Evolutionary conservation across 1,140 invertebrate genomes (phyloP).

Genomic region (Bombus huntii): DNA sequence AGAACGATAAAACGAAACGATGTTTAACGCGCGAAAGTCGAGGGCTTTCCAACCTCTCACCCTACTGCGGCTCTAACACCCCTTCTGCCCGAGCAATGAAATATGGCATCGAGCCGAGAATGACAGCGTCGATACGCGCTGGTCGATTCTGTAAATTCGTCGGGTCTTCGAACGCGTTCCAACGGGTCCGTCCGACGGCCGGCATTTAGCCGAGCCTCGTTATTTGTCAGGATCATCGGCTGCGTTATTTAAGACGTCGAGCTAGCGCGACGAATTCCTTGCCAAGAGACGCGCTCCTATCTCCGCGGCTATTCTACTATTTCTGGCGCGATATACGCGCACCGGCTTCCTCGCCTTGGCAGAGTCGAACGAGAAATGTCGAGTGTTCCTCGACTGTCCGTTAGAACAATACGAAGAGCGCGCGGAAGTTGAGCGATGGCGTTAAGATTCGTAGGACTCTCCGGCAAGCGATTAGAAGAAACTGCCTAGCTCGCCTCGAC

Average conservation of each 20-base stretch:
- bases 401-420: background rate
- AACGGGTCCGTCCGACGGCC: slow-evolving; percentile 32
- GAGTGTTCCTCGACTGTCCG: background rate
- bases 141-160: background rate
- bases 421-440: background rate
- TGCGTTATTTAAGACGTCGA: slow-evolving; percentile 31
- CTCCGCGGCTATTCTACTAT: slow-evolving; percentile 41
- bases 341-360: background rate
- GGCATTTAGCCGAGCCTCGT: slow-evolving; percentile 22
- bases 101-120: slow-evolving; percentile 7
- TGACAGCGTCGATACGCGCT: slow-evolving; percentile 18
- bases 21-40: slow-evolving; percentile 12
- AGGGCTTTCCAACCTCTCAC: background rate
- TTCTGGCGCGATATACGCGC: slow-evolving; percentile 29
- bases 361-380: background rate
- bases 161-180: background rate
- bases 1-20: background rate
- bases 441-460: background rate
- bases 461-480: background rate
- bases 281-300: slow-evolving; percentile 26
- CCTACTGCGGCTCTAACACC: background rate
- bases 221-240: slow-evolving; percentile 45
- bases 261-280: slow-evolving; percentile 19
- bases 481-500: background rate
- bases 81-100: background rate